A percentile compares a stretch with the other conserved stretches of the same genome.
phyloP scores from a whole-genome alignment of 2,888 invertebrate species.

The Choristoneura rosaceana region DNA sequence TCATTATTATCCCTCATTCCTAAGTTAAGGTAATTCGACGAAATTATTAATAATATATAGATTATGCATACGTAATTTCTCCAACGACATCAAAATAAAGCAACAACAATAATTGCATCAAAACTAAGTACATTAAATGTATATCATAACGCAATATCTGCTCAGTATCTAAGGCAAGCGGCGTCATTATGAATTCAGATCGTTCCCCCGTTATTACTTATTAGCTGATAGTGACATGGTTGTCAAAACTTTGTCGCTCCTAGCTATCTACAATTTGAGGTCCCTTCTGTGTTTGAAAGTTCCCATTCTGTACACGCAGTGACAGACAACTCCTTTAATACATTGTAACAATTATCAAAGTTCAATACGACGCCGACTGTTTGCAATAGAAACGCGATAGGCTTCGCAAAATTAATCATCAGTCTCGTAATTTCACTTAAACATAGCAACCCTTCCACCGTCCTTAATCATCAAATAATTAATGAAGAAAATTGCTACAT shows the following conservation, averaged over 20 bases:
- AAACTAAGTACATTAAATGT: background rate
- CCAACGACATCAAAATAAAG: background rate
- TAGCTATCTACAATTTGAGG: conserved; percentile 66
- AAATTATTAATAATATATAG: too few relatives aligned
- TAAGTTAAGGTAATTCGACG: too few relatives aligned
- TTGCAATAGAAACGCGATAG: conserved; percentile 22
- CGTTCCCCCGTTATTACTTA: conserved; percentile 61
- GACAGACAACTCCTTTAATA: conserved; percentile 50
- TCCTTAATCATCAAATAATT: conserved; percentile 22
- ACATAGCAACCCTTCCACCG: conserved; percentile 11
- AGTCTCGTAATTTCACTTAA: conserved; percentile 14
- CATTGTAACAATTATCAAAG: conserved; percentile 37
- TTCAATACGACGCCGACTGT: conserved; percentile 23
- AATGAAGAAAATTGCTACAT: conserved; percentile 21
- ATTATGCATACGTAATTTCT: background rate
- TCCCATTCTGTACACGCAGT: conserved; percentile 59
- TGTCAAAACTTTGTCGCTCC: conserved; percentile 74
- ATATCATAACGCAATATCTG: conserved; percentile 30
- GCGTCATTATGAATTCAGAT: conserved; percentile 69
- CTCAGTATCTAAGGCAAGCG: conserved; percentile 47
- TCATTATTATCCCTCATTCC: too few relatives aligned
- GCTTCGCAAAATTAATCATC: conserved; percentile 27
- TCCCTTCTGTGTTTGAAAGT: conserved; percentile 79
- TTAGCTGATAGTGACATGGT: conserved; percentile 81
- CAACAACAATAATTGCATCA: background rate